Percentiles rank a stretch among this genome's conserved stretches.
These are phyloP conservation scores for Halocaridina rubra DNA, from an alignment of 2,888 invertebrate genomes.

Conservation along the genomic window DNA sequence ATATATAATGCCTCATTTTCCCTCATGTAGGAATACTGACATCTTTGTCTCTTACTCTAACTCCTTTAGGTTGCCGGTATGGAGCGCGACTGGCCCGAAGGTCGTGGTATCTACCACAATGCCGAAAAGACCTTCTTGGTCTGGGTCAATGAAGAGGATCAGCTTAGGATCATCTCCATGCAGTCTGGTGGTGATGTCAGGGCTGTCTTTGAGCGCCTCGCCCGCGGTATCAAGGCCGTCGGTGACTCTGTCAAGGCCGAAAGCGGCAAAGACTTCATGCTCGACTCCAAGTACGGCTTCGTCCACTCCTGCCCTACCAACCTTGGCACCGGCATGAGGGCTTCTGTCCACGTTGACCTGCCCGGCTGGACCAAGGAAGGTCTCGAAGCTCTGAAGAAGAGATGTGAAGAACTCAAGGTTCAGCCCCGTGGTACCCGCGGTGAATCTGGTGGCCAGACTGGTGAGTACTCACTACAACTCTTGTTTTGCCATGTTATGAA, in stretches of 20 bases:
- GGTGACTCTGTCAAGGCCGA: conserved; percentile 36
- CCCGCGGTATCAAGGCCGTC: conserved; percentile 67
- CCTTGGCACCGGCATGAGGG: conserved; percentile 72
- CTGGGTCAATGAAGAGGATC: conserved; percentile 55
- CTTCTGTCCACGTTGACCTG: conserved; percentile 72
- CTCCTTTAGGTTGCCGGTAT: conserved; percentile 36
- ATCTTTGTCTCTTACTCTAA: too few species aligned
- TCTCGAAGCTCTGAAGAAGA: conserved; percentile 66
- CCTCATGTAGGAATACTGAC: too few species aligned
- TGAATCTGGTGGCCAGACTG: conserved; percentile 41
- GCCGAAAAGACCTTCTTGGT: conserved; percentile 46
- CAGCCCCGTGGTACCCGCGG: conserved; percentile 68
- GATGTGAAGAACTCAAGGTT: conserved; percentile 68
- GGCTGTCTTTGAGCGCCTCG: conserved; percentile 65
- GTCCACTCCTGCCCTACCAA: conserved; percentile 73
- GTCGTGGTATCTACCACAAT: conserved; percentile 71
- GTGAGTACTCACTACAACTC: too few species aligned
- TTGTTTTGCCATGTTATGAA: too few species aligned
- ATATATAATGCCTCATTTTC: too few species aligned
- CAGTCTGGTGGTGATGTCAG: conserved; percentile 32
- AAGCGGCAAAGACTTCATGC: conserved; percentile 54
- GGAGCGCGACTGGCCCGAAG: conserved; percentile 53
- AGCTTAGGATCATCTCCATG: conserved; percentile 58
- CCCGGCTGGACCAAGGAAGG: conserved; percentile 66
- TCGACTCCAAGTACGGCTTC: conserved; percentile 71